These are phyloP conservation scores for Fundulus diaphanus DNA, from an alignment of 2,797 vertebrate species.

Conservation along the genomic window DNA sequence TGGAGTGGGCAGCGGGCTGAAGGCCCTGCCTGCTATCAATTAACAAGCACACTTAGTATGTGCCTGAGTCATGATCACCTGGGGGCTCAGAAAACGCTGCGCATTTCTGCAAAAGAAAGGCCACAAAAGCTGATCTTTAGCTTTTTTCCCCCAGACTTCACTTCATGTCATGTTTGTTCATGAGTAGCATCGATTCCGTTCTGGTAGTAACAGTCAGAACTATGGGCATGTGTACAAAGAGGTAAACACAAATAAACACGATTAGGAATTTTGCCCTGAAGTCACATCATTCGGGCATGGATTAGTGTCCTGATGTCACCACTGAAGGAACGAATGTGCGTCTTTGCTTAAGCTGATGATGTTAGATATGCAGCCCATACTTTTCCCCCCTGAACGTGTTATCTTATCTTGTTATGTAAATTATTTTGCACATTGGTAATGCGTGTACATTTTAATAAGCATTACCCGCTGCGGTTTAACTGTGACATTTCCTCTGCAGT, in stretches of 20 bases:
- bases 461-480: slow-evolving; percentile 17
- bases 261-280: slow-evolving; percentile 67
- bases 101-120: slow-evolving; percentile 52
- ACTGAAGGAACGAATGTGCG: slow-evolving; percentile 47
- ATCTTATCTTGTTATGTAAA: slow-evolving; percentile 64
- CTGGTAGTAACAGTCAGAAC: slow-evolving; percentile 32
- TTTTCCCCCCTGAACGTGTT: slow-evolving; percentile 42
- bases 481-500: slow-evolving; percentile 6
- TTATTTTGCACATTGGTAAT: slow-evolving; percentile 39
- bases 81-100: slow-evolving; percentile 47
- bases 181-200: slow-evolving; percentile 9
- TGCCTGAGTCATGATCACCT: slow-evolving; percentile 64
- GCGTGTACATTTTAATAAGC: slow-evolving; percentile 41
- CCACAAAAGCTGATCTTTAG: slow-evolving; percentile 34
- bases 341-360: slow-evolving; percentile 62
- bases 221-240: slow-evolving; percentile 48
- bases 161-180: slow-evolving; percentile 13
- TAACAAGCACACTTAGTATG: slow-evolving; percentile 78
- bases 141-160: slow-evolving; percentile 13
- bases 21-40: slow-evolving; percentile 75
- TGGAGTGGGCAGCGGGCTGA: slow-evolving; percentile 70
- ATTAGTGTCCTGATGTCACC: slow-evolving; percentile 63
- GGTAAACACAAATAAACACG: slow-evolving; percentile 67
- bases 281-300: slow-evolving; percentile 63
- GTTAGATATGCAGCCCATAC: slow-evolving; percentile 55